phyloP scores from a whole-genome alignment of 2,888 invertebrate species.

The Itoplectis maculator region DNA sequence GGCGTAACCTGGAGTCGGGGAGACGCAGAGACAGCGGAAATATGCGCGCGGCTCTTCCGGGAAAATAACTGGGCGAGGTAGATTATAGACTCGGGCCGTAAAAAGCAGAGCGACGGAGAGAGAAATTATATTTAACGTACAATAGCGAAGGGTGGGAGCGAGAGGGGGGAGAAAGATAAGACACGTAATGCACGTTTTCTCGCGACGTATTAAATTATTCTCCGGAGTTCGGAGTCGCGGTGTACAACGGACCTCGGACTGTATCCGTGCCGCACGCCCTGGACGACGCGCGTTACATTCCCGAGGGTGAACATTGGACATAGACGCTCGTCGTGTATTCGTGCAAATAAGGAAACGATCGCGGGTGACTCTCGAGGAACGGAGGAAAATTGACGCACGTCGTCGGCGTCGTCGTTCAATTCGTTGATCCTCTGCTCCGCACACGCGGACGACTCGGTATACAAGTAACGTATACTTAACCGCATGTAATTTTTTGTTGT shows the following conservation, averaged over 20 bases:
- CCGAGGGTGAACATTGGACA: slow-evolving; percentile 32
- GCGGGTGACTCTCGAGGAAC: slow-evolving; percentile 7
- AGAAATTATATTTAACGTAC: slow-evolving; percentile 44
- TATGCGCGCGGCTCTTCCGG: slow-evolving; percentile 45
- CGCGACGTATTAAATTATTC: slow-evolving; percentile 67
- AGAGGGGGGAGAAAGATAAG: slow-evolving; percentile 53
- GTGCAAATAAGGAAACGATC: slow-evolving; percentile 33
- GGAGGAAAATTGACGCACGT: slow-evolving; percentile 27
- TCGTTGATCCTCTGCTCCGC: background rate
- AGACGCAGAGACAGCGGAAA: slow-evolving; percentile 33
- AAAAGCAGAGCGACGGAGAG: slow-evolving; percentile 55
- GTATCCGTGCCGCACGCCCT: background rate
- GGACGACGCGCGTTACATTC: slow-evolving; percentile 18
- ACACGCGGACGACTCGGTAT: background rate
- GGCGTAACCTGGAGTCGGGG: slow-evolving; percentile 18
- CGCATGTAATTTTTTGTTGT: background rate
- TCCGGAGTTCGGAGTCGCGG: slow-evolving; percentile 26
- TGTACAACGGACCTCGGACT: background rate
- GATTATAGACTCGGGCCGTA: slow-evolving; percentile 61
- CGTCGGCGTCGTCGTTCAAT: background rate
- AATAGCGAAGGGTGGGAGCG: background rate
- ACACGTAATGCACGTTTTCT: slow-evolving; percentile 62
- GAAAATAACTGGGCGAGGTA: slow-evolving; percentile 63
- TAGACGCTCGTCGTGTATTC: background rate
- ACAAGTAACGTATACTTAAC: background rate